A percentile compares a stretch with the other conserved stretches of the same genome.
These are phyloP conservation scores for Tenthredo scrophulariae DNA, from an alignment of 2,888 invertebrate species.

Conservation along the genomic window DNA sequence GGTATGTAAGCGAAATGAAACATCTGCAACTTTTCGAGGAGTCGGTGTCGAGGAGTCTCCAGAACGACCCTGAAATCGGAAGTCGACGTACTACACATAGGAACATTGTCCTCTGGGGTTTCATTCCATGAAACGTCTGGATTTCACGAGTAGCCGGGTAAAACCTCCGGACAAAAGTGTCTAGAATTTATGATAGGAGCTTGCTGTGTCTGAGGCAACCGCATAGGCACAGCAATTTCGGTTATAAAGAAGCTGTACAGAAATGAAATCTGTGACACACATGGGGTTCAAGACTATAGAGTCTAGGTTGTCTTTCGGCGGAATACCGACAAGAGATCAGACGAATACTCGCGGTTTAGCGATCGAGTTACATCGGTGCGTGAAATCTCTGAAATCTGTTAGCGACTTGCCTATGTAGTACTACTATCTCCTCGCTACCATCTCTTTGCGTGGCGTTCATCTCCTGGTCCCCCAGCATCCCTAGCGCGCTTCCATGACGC, in stretches of 20 bases:
- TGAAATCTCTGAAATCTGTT: slow-evolving; percentile 45
- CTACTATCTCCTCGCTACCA: slow-evolving; percentile 29
- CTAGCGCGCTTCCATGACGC: slow-evolving; percentile 20
- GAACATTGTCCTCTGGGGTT: neutral
- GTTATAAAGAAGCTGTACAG: neutral
- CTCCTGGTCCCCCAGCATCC: slow-evolving; percentile 27
- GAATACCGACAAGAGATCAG: neutral
- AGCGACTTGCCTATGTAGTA: slow-evolving; percentile 17
- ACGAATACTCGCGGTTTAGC: slow-evolving; percentile 1
- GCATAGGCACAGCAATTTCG: neutral
- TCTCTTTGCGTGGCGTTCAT: slow-evolving; percentile 26
- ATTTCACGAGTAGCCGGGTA: neutral
- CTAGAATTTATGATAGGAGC: neutral
- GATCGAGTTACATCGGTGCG: slow-evolving; percentile 15
- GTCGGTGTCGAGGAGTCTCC: neutral
- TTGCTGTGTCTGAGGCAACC: neutral
- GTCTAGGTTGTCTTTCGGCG: neutral
- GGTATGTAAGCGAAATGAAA: neutral
- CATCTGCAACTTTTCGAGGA: neutral
- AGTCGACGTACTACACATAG: neutral
- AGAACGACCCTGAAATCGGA: neutral
- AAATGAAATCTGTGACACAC: neutral
- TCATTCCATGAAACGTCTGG: neutral
- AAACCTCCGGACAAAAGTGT: slow-evolving; percentile 6
- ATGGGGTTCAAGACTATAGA: neutral